These are phyloP conservation scores for Hipposideros armiger DNA, from an alignment of 2,113 vertebrate genomes.

Conservation along the genomic window DNA sequence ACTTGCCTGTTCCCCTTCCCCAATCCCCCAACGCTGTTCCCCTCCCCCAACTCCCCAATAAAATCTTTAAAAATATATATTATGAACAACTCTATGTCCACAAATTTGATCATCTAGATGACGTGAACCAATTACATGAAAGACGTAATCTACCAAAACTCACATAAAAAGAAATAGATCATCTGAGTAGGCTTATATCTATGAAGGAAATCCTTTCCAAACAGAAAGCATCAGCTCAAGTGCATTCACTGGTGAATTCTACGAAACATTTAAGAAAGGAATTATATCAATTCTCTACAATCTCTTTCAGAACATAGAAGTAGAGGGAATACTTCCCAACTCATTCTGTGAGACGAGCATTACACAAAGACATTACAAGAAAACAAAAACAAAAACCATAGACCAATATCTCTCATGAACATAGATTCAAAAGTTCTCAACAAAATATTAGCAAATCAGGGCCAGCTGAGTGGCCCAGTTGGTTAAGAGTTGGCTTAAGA, in stretches of 20 bases:
- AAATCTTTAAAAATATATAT: no score
- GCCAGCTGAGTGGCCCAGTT: no score
- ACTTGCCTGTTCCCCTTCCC: no score
- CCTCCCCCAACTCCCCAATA: no score
- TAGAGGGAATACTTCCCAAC: not conserved
- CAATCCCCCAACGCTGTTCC: no score
- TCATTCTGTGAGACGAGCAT: not conserved
- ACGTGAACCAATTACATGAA: not conserved
- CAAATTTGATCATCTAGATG: not conserved
- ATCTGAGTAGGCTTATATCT: not conserved
- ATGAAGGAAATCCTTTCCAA: not conserved
- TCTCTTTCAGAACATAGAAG: not conserved
- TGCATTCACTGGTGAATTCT: not conserved
- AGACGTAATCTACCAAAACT: not conserved
- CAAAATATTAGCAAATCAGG: not conserved
- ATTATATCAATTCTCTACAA: not conserved
- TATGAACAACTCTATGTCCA: not conserved
- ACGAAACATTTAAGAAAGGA: not conserved
- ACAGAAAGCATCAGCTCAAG: not conserved
- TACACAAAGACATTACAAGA: not conserved
- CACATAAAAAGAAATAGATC: not conserved
- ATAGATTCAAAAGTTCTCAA: not conserved
- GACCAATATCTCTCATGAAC: not conserved
- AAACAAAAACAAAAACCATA: not conserved
- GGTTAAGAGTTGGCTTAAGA: no score